Percentiles rank a stretch among this genome's conserved stretches.
phyloP scores from a whole-genome alignment of 1,140 invertebrate species.

The Bilobella aurantiaca region DNA sequence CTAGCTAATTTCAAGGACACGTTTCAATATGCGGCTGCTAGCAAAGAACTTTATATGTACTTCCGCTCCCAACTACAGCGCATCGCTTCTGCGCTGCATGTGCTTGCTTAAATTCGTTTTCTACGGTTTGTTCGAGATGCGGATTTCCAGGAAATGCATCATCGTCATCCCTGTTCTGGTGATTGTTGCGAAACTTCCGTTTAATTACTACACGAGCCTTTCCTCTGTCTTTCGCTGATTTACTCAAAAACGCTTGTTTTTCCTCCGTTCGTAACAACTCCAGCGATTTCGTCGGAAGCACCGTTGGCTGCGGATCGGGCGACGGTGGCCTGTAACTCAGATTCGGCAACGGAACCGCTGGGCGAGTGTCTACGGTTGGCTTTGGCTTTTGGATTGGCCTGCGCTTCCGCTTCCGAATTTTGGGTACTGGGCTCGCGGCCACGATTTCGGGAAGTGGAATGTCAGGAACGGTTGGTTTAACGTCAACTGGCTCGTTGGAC shows the following conservation, averaged over 20 bases:
- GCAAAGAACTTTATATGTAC: slow-evolving; percentile 1
- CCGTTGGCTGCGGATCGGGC: background rate
- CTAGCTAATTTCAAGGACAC: no score
- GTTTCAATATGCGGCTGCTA: no score
- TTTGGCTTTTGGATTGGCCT: background rate
- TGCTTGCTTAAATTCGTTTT: background rate
- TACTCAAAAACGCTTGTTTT: no score
- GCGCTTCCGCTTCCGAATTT: background rate
- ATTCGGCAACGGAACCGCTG: background rate
- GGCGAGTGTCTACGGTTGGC: no score
- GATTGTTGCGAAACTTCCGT: background rate
- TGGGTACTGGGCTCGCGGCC: background rate
- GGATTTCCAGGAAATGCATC: background rate
- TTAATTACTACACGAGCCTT: background rate
- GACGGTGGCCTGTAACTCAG: background rate
- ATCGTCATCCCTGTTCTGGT: background rate
- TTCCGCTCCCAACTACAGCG: background rate
- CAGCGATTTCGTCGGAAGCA: no score
- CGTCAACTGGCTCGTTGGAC: background rate
- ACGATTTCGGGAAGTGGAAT: background rate
- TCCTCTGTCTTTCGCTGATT: no score
- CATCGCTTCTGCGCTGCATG: background rate
- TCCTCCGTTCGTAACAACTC: no score
- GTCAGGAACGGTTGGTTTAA: background rate
- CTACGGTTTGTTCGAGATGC: background rate